Evolutionary conservation across 2,888 invertebrate genomes (phyloP), one percentile per base, ranked within the genome.

Genomic region (Xylocampa areola): DNA sequence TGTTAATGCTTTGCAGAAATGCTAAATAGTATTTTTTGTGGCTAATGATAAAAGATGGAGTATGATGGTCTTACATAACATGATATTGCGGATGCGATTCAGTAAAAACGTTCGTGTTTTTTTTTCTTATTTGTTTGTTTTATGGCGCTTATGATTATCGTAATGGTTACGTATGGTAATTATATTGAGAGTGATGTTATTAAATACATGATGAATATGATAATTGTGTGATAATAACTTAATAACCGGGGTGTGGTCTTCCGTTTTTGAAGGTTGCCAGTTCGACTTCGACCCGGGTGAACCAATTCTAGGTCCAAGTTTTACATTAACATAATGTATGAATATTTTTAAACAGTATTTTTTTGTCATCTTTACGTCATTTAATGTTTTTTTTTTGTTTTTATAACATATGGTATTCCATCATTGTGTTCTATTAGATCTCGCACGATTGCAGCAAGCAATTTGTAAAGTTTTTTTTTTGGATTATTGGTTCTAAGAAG

Each of bases 161-260:
- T 32, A 32, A 69, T 64, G 47, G 29, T n/a, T n/a, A n/a, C n/a
- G 27, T 57, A 49, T 64, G 65, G 13, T 48, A 45, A 64, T 63
- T 43, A 29, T 50, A 50, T 50, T 29, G 25, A 36, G 10, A 49
- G 29, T 43, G 14, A 8, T 35, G 37, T 54, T 47, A 48, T 59
- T 40, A 58, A 45, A 50, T 17, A 43, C 10, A 32, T 59, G 41
- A 60, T 62, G 30, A 50, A 47, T 49, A 58, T 43, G 29, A 47
- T 55, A 50, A 50, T 43, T 29, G 57, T 21, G 48, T 59, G 40
- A 32, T 48, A 67, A 67, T 67, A 17, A 10, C 32, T 52, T 40
- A 32, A 48, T 53, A 21, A 35, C n/a, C 10, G 6, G 19, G 33
- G 55, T 48, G 44, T 63, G 51, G 43, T 52, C 33, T 68, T 65